Percentiles rank a stretch among this genome's conserved stretches.
Evolutionary conservation across 37 sponge, comb jelly and placozoan genomes (phyloP).

Genomic region (Mnemiopsis leidyi): DNA sequence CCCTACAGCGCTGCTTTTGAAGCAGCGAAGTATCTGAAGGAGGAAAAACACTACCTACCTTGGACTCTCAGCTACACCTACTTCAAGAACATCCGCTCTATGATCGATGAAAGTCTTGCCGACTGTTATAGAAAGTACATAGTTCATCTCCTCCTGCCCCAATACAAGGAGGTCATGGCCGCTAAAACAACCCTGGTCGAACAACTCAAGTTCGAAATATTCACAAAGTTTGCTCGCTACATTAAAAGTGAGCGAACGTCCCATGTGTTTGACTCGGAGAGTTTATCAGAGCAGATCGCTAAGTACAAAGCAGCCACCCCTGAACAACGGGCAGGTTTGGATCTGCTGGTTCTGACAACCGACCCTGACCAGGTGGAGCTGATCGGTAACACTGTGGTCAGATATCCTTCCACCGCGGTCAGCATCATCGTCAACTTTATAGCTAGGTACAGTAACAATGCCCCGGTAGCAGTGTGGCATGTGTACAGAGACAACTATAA

Average conservation of each 20-base stretch:
- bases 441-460: not conserved
- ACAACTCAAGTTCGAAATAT: constrained; percentile 10
- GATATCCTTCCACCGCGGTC: not conserved
- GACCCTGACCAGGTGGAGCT: not conserved
- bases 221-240: not conserved
- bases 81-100: not conserved
- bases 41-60: constrained; percentile 1
- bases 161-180: not conserved
- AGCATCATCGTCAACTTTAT: not conserved
- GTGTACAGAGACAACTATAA: not conserved
- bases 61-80: not conserved
- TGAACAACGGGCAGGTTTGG: not conserved
- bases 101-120: not conserved
- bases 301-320: not conserved
- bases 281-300: not conserved
- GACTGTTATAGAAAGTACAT: not conserved
- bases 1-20: constrained; percentile 23
- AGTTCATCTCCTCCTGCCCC: not conserved
- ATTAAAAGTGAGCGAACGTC: too few species aligned
- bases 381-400: not conserved
- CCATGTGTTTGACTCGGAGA: not conserved
- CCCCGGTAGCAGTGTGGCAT: constrained; percentile 17
- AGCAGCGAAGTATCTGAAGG: not conserved
- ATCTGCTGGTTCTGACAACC: not conserved
- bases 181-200: not conserved